Base-by-base conservation (phyloP, 2,888 invertebrate genomes). In the Melinaea marsaeus region DNA sequence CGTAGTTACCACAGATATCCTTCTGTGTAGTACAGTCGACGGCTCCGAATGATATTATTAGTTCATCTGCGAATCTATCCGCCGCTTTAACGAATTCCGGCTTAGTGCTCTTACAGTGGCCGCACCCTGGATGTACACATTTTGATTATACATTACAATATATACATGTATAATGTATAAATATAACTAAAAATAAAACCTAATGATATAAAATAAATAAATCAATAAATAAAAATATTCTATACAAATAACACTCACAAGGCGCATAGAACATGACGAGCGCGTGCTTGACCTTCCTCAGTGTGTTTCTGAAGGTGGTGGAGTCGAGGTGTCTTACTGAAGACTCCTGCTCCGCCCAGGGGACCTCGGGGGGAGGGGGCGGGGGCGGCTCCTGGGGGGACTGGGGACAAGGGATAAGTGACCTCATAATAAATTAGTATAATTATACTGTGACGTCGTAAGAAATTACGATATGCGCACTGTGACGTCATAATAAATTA, bases 241-340 rank as follows among this genome's bases (percentile, higher is more conserved):
- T 33, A 51, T 46, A n/a, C 55, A 35, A 51, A 45, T 22, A 9
- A 61, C n/a, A 93, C 95, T 93, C 86, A 97, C 97, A 98, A 11
- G 97, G 97, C 0, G 97, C 97, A 83, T 97, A 97, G 85, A 97
- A 98, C 94, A 97, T 97, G 64, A 97, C 94, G 58, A 98, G 79
- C 2, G 95, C 95, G 84, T 97, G 96, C 75, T 96, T 97, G 85
- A 96, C 95, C 82, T 96, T 96, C 80, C 95, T 95, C 54, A 97
- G 89, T 58, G 94, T 92, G 56, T 92, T 81, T 73, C 94, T 94
- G 85, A 97, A 97, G 65, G 88, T 93, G 64, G 94, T 92, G 55
- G 94, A 93, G 72, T 92, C 92, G 60, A 97, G 92, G 86, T 97
- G 97, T 55, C 95, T 91, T 56, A 98, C 96, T 71, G 95, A 92